These are phyloP conservation scores for Corticium candelabrum DNA, from an alignment of 37 sponge, comb jelly and placozoan species.

Conservation along the genomic window DNA sequence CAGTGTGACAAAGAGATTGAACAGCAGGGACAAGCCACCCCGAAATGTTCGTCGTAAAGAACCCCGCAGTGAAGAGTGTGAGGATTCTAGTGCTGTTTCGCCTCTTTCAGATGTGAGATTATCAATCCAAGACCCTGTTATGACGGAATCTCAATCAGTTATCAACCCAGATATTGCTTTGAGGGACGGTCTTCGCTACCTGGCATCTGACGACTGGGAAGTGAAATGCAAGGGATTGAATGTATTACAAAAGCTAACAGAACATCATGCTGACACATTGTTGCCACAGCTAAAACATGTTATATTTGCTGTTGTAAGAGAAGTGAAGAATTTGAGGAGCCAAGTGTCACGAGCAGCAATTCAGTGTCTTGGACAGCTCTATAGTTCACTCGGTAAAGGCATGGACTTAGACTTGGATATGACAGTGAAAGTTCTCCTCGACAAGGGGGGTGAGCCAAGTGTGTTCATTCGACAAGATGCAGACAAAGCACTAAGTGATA, in stretches of 20 bases:
- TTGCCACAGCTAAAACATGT: slow-evolving; percentile 43
- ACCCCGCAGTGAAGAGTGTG: too few species aligned
- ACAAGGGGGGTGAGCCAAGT: slow-evolving; percentile 60
- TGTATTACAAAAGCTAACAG: slow-evolving; percentile 32
- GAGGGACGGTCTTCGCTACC: neutral
- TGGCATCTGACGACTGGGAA: slow-evolving; percentile 8
- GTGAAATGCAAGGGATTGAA: slow-evolving; percentile 48
- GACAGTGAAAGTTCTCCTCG: slow-evolving; percentile 44
- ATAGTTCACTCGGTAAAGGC: slow-evolving; percentile 24
- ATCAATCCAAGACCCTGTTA: too few species aligned
- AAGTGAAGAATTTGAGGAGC: slow-evolving; percentile 87
- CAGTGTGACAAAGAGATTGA: neutral
- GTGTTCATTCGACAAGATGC: slow-evolving; percentile 67
- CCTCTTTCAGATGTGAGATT: too few species aligned
- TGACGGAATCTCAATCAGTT: too few species aligned
- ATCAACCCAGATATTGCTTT: neutral
- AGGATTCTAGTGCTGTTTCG: too few species aligned
- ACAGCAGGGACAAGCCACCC: too few species aligned
- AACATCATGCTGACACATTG: slow-evolving; percentile 39
- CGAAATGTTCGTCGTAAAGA: too few species aligned
- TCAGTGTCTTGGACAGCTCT: slow-evolving; percentile 61
- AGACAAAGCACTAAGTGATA: slow-evolving; percentile 58
- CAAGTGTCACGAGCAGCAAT: slow-evolving; percentile 68
- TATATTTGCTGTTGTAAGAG: slow-evolving; percentile 39
- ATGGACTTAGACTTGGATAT: slow-evolving; percentile 71